Evolutionary conservation across 2,888 invertebrate genomes (phyloP).

Genomic region (Augochlorella aurata): DNA sequence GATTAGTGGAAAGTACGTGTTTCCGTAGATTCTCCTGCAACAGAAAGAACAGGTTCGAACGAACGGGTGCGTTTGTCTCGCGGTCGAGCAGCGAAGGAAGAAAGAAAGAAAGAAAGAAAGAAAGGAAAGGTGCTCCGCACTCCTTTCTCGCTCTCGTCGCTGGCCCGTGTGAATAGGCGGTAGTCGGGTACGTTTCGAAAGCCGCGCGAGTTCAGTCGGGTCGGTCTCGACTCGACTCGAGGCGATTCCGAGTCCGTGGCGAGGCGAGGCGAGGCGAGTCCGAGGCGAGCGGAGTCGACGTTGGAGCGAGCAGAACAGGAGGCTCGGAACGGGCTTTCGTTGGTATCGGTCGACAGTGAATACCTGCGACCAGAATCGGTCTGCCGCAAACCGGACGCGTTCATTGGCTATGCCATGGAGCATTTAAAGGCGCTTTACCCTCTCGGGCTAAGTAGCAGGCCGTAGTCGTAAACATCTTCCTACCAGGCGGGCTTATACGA

Average conservation of each 20-base stretch:
- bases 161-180: conserved; percentile 10
- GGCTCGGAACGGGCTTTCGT: conserved; percentile 28
- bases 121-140: too few relatives aligned
- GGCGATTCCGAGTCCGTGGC: background rate
- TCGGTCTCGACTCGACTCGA: background rate
- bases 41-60: background rate
- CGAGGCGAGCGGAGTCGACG: background rate
- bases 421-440: conserved; percentile 69
- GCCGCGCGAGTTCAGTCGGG: conserved; percentile 2
- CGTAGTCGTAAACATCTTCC: conserved; percentile 78
- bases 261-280: background rate
- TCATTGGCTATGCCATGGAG: conserved; percentile 71
- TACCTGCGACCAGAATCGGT: conserved; percentile 64
- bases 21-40: conserved; percentile 92
- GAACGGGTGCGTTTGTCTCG: conserved; percentile 1
- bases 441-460: conserved; percentile 76
- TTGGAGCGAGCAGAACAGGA: conserved; percentile 4
- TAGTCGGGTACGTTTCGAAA: background rate
- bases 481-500: conserved; percentile 76
- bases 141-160: background rate
- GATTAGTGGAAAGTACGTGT: conserved; percentile 90
- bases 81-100: background rate
- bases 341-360: conserved; percentile 48
- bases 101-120: too few relatives aligned
- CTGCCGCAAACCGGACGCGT: conserved; percentile 71